phyloP scores from a whole-genome alignment of 2,888 invertebrate genomes.

The Himalopsyche anomala region DNA sequence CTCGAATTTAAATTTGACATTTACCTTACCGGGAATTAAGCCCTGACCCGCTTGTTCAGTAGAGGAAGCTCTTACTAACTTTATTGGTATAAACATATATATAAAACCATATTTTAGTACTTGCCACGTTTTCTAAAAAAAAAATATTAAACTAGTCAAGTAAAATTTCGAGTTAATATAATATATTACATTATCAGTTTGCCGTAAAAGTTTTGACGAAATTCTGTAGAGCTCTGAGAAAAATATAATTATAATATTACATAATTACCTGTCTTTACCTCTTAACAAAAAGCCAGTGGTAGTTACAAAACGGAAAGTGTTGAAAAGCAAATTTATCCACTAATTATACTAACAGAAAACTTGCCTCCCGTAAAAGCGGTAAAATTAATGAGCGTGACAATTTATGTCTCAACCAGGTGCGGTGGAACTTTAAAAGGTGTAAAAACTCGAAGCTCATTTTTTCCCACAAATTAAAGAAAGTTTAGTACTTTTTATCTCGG shows the following conservation, averaged over 20 bases:
- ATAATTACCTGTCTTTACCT: slow-evolving; percentile 15
- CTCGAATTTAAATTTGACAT: too few species aligned
- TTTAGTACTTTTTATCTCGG: slow-evolving; percentile 28
- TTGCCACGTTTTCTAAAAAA: too few species aligned
- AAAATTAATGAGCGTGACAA: slow-evolving; percentile 34
- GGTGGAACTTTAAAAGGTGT: slow-evolving; percentile 27
- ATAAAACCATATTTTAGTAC: too few species aligned
- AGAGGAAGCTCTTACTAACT: too few species aligned
- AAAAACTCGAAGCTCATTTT: slow-evolving; percentile 24
- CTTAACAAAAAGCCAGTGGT: slow-evolving; percentile 15
- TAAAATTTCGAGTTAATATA: too few species aligned
- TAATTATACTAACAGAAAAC: slow-evolving; percentile 34
- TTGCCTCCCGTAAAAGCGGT: slow-evolving; percentile 30
- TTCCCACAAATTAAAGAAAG: slow-evolving; percentile 34
- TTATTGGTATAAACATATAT: too few species aligned
- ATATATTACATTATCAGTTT: too few species aligned
- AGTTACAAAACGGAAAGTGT: slow-evolving; percentile 21
- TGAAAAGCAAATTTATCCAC: slow-evolving; percentile 30
- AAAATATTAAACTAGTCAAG: too few species aligned
- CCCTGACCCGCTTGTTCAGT: too few species aligned
- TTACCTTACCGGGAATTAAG: too few species aligned
- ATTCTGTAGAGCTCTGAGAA: neutral
- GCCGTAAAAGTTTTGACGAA: neutral
- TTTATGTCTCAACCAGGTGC: slow-evolving; percentile 24
- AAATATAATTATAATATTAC: slow-evolving; percentile 22